phyloP scores from a whole-genome alignment of 2,888 invertebrate species.

The Nysson spinosus region DNA sequence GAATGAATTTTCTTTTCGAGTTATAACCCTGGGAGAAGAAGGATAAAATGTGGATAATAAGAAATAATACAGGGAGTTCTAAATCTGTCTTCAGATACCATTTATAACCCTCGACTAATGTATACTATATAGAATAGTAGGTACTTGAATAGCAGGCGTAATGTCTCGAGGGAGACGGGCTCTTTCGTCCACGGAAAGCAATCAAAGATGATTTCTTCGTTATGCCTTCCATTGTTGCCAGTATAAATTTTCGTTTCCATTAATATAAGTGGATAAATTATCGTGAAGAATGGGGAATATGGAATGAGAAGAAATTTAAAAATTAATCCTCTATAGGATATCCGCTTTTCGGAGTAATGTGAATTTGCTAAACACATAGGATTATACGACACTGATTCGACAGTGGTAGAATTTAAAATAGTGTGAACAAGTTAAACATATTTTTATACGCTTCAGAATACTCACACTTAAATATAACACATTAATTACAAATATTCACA shows the following conservation, averaged over 20 bases:
- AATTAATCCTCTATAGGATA: neutral
- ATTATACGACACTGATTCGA: neutral
- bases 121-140: neutral
- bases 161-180: neutral
- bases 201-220: conserved; percentile 9
- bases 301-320: conserved; percentile 1
- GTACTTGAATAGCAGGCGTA: neutral
- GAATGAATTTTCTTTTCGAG: too few relatives aligned
- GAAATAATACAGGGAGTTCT: conserved; percentile 2
- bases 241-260: conserved; percentile 28
- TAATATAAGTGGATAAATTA: conserved; percentile 12
- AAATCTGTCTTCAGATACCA: neutral
- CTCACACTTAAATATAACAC: too few relatives aligned
- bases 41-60: too few relatives aligned
- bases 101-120: neutral
- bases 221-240: conserved; percentile 1
- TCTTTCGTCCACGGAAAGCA: neutral
- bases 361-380: neutral
- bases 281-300: neutral
- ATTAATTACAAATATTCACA: too few relatives aligned
- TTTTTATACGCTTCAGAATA: too few relatives aligned
- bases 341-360: neutral
- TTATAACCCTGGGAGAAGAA: too few relatives aligned
- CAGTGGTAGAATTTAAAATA: too few relatives aligned
- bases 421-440: too few relatives aligned